Percentiles rank a stretch among this genome's conserved stretches.
Evolutionary conservation across 2,113 vertebrate species (phyloP).

Genomic region (Arothron firmamentum): DNA sequence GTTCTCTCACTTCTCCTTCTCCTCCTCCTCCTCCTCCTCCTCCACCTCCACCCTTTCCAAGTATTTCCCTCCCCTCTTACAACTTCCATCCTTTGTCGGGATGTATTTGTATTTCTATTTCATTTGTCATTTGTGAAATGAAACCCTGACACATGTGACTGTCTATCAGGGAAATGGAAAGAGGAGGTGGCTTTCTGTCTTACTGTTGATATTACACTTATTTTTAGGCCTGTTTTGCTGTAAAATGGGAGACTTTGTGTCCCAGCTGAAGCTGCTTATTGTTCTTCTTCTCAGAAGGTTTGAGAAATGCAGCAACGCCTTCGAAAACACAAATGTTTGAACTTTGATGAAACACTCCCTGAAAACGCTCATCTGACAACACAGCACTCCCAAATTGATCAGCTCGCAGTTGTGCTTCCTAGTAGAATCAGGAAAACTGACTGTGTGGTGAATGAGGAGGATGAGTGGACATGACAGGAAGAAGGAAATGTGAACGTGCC

Average conservation of each 20-base stretch:
- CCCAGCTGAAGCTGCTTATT: slow-evolving; percentile 35
- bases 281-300: slow-evolving; percentile 43
- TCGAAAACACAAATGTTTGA: slow-evolving; percentile 42
- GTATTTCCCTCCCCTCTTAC: slow-evolving; percentile 1
- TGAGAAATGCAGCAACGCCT: slow-evolving; percentile 59
- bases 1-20: background rate
- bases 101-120: background rate
- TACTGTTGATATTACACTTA: background rate
- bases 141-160: background rate
- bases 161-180: background rate
- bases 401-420: background rate
- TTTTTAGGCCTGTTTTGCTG: slow-evolving; percentile 32
- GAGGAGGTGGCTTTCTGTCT: no score
- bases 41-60: background rate
- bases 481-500: slow-evolving; percentile 12
- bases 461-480: slow-evolving; percentile 6
- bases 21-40: background rate
- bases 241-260: slow-evolving; percentile 21
- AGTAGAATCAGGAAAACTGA: background rate
- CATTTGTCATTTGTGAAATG: background rate
- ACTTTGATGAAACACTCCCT: slow-evolving; percentile 48
- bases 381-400: slow-evolving; percentile 6
- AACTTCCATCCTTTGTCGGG: background rate
- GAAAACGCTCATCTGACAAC: slow-evolving; percentile 6
- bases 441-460: slow-evolving; percentile 12